phyloP scores from a whole-genome alignment of 2,113 vertebrate genomes.

The Silurus meridionalis region DNA sequence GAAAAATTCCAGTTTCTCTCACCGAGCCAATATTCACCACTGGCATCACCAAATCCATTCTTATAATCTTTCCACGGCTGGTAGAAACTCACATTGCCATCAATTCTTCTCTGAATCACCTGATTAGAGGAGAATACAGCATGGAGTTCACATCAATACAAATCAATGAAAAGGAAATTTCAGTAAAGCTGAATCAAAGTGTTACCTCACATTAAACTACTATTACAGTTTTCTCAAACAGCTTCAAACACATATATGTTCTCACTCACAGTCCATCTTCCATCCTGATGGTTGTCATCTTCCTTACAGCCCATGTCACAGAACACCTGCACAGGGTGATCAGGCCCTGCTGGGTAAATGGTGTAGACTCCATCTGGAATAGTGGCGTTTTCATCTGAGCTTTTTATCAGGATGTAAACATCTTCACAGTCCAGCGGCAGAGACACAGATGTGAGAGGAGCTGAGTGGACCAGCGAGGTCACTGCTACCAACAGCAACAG shows the following conservation, averaged over 20 bases:
- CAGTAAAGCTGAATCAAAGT: neutral
- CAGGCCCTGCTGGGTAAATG: conserved; percentile 58
- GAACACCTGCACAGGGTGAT: conserved; percentile 58
- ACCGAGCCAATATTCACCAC: conserved; percentile 77
- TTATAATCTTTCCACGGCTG: conserved; percentile 73
- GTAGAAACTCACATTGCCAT: conserved; percentile 74
- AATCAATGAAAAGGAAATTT: neutral
- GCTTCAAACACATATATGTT: neutral
- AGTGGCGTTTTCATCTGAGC: conserved; percentile 9
- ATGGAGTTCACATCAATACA: neutral
- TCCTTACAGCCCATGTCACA: conserved; percentile 58
- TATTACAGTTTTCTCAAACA: neutral
- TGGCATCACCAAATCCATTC: conserved; percentile 67
- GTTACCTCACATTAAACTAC: neutral
- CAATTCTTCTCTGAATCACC: conserved; percentile 71
- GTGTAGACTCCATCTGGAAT: conserved; percentile 55
- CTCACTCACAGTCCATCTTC: conserved; percentile 59
- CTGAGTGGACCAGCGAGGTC: neutral
- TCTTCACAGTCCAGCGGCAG: conserved; percentile 59
- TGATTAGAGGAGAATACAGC: neutral
- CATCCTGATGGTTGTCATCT: conserved; percentile 9
- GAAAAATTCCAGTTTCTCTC: conserved; percentile 15
- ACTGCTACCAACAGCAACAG: neutral
- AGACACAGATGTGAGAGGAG: neutral
- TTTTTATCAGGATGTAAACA: conserved; percentile 37